Evolutionary conservation across 1,140 invertebrate genomes (phyloP), one percentile per base, ranked within the genome.

Genomic region (Camponotus floridanus): DNA sequence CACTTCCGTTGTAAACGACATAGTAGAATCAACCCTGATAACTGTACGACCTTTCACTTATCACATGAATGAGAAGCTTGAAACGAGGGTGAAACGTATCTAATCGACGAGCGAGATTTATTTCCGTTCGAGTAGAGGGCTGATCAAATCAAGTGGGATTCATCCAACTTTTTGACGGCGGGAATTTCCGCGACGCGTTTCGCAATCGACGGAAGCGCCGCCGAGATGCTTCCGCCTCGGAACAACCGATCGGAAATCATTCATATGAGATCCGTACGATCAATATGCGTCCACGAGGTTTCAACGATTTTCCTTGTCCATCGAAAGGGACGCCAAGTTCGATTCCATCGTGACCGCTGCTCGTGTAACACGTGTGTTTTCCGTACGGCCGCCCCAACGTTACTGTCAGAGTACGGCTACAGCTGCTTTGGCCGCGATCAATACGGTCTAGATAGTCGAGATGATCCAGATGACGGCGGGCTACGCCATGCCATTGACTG

Each of bases 401-500:
- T 92, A 94, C 94, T 94, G 94, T 92, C 93, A 85, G 86, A 88
- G 15, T 51, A 42, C 68, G 59, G 85, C 78, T 89, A 80, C 93
- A 93, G 92, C 93, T 94, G 92, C 92, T 92, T 90, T 74, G 86
- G 68, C 26, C 87, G 80, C 93, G 94, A 94, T 94, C 94, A 94
- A 94, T 94, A 94, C 91, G 88, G 90, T 91, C 86, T 88, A 93
- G 93, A 94, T 94, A 92, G 89, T 93, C 90, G 85, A 94, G 93
- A 94, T 94, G 88, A 91, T 93, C 59, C 79, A 90, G 89, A 90
- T 90, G 62, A 83, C 64, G 65, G 36, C 79, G 62, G 51, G 39
- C 73, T 62, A 87, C 79, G 65, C 21, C 42, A 45, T 83, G 65
- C 88, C 88, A 89, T 90, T 90, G 55, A 90, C 79, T 80, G 73